Percentiles rank a stretch among this genome's conserved stretches.
These are phyloP conservation scores for Mastigias papua DNA, from an alignment of 30 jellyfish, hydroid and myxozoan genomes.

Conservation along the genomic window DNA sequence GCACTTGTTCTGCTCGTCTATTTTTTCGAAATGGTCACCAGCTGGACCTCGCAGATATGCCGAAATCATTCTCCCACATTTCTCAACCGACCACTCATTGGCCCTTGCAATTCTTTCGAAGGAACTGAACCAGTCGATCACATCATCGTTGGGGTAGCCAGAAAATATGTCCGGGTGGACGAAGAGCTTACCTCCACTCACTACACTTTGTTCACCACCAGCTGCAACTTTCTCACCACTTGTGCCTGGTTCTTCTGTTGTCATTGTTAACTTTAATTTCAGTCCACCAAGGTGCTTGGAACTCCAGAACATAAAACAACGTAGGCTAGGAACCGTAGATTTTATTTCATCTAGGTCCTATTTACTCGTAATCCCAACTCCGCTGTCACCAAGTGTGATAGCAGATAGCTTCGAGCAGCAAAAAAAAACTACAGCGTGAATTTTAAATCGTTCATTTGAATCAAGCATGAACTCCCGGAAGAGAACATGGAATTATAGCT, in stretches of 20 bases:
- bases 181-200: no score
- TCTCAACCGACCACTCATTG: slow-evolving; percentile 41
- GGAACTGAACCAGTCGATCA: slow-evolving; percentile 19
- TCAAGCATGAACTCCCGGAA: not conserved
- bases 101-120: slow-evolving; percentile 8
- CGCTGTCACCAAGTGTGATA: slow-evolving; percentile 58
- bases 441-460: not conserved
- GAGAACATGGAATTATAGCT: not conserved
- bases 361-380: slow-evolving; percentile 44
- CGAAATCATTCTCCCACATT: not conserved
- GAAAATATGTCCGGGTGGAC: not conserved
- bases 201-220: no score
- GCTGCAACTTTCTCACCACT: not conserved
- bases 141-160: slow-evolving; percentile 21
- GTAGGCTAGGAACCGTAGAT: slow-evolving; percentile 43
- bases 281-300: not conserved
- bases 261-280: slow-evolving; percentile 1
- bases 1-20: not conserved
- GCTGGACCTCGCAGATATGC: slow-evolving; percentile 18
- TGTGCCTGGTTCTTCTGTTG: not conserved
- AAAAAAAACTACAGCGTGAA: not conserved
- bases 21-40: not conserved
- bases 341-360: slow-evolving; percentile 62
- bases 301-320: slow-evolving; percentile 13
- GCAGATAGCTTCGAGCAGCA: slow-evolving; percentile 1